Base-by-base conservation (phyloP, 2,888 invertebrate species). In the Eumacrocentrus americanus region DNA sequence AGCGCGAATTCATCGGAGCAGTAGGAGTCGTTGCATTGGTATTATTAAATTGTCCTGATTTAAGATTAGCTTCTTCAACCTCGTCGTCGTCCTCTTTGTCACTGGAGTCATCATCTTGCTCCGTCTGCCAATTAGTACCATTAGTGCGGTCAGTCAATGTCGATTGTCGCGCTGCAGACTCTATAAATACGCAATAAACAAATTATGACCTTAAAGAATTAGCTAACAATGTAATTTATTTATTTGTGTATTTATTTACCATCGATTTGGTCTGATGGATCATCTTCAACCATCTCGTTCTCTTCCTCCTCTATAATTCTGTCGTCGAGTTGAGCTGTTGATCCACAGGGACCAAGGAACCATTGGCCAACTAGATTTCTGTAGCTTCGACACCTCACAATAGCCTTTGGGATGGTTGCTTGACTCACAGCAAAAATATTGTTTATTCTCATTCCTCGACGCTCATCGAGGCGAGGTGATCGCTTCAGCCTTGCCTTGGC, bases 301-400 rank as follows among this genome's bases (percentile, higher is more conserved):
- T 67, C 67, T 59, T 67, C 66, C 34, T 67, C 66, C 46, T 66
- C 67, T 29, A 64, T 61, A 23, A 67, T 67, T 6, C 59, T 61
- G 37, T 62, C 58, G 51, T 63, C 46, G 14, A 64, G 14, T 29
- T 52, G 61, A 40, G 56, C 53, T 23, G 61, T 55, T 2, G 64
- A 63, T 25, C 58, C 53, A 38, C 52, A 58, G n/a, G 63, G 52
- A 18, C 61, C 54, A 18, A 50, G 35, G 23, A 63, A 60, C 6
- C 56, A 25, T 20, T 63, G 63, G 14, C 60, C 58, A 18, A 63
- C 54, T 14, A 59, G 54, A 55, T 59, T 61, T 20, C 63, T 60
- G 56, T 64, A 66, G 46, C 58, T 67, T 38, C 61, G 62, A 55
- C 63, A 63, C 47, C 66, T 58, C 20, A 53, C 50, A 20, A 67